Evolutionary conservation across 2,888 invertebrate species (phyloP), one percentile per base, ranked within the genome.

Genomic region (Hartigia nigra): DNA sequence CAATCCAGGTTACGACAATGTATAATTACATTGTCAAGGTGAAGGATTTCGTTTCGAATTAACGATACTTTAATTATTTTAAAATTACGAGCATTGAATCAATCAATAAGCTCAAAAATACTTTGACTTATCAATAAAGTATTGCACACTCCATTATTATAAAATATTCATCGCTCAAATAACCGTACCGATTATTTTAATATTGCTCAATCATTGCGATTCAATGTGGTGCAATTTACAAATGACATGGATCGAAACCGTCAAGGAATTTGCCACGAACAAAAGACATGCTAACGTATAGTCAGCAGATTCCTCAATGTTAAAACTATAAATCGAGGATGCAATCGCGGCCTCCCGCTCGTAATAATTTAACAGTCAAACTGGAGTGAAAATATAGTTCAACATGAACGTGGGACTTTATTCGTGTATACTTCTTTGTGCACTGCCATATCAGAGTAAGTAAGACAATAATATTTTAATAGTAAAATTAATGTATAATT

Each of bases 21-120:
- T 55, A 2, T 70, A 74, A 81, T 82, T 82, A 81, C 87, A 88
- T 88, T 88, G 85, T 88, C 88, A 88, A 88, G 89, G 89, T 79
- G 84, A 84, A 86, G 87, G 86, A 76, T 79, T 82, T 83, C 84
- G 87, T 85, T 83, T 23, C 37, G 31, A 34, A 23, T 69, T 70
- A 75, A 75, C 1, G 31, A 72, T 72, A 12, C 74, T 39, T n/a
- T 69, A 76, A 14, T 39, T 4, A 72, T 72, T 14, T 31, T 14
- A 55, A 55, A 23, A 55, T 55, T 23, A 55, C 55, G 2, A 23
- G 55, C 23, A 55, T 55, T 9, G 23, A 55, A 23, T 55, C 14
- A 23, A 23, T 55, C 23, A 23, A 9, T n/a, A 23, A 55, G 55
- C 55, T 55, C 23, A 5, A 23, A 23, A 23, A 55, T 23, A 55